These are phyloP conservation scores for Meteorus colon DNA, from an alignment of 2,888 invertebrate genomes.

Conservation along the genomic window DNA sequence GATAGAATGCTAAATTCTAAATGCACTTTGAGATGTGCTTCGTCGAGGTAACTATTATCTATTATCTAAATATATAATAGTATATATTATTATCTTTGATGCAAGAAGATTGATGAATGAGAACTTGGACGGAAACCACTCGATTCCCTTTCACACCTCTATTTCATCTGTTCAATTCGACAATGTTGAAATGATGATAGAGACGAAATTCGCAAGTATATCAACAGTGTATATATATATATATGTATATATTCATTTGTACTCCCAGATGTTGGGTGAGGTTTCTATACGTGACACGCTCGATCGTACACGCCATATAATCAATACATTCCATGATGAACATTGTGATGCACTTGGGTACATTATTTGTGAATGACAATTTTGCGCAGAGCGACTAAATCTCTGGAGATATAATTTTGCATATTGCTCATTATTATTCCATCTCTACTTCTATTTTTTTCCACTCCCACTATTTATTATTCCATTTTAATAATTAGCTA, in stretches of 20 bases:
- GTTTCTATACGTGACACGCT: not conserved
- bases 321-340: not conserved
- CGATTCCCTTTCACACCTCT: not conserved
- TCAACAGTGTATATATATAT: not conserved
- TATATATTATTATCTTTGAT: not conserved
- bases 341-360: not conserved
- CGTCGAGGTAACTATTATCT: not conserved
- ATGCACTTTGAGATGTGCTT: not conserved
- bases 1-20: slow-evolving; percentile 5
- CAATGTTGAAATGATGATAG: not conserved
- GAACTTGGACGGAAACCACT: not conserved
- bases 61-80: slow-evolving; percentile 4
- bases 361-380: not conserved
- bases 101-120: not conserved
- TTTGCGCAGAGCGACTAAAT: not conserved
- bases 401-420: not conserved
- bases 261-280: not conserved
- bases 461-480: not conserved
- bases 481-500: not conserved
- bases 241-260: not conserved
- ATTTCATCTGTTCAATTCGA: slow-evolving; percentile 3
- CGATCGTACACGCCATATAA: not conserved
- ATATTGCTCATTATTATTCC: not conserved
- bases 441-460: not conserved
- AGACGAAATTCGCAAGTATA: not conserved